Evolutionary conservation across 2,888 invertebrate species (phyloP).

Genomic region (Eilema depressum): DNA sequence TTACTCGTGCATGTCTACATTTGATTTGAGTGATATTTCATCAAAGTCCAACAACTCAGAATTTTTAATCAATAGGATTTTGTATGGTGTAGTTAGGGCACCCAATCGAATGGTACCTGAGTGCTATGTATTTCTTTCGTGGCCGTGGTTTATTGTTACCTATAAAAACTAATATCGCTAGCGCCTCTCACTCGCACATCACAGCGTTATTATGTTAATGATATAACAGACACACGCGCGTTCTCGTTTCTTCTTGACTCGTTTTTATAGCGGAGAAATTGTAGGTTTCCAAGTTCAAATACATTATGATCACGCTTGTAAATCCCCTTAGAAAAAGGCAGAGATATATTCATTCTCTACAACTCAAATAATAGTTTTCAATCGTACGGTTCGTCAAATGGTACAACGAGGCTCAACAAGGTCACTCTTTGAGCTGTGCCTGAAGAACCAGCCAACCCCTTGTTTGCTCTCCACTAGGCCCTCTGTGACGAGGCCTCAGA

Average conservation of each 20-base stretch:
- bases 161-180: slow-evolving; percentile 40
- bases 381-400: too few relatives aligned
- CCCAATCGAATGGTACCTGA: too few relatives aligned
- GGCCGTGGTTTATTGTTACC: background rate
- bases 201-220: slow-evolving; percentile 73
- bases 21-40: background rate
- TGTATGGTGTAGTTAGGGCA: too few relatives aligned
- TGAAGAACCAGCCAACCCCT: too few relatives aligned
- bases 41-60: background rate
- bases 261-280: slow-evolving; percentile 56
- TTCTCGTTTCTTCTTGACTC: slow-evolving; percentile 67
- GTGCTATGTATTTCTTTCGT: background rate
- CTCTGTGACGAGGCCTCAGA: too few relatives aligned
- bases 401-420: too few relatives aligned
- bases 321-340: background rate
- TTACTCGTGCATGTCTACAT: background rate
- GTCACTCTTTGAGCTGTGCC: too few relatives aligned
- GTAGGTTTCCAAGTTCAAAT: slow-evolving; percentile 33
- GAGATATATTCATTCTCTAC: background rate
- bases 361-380: too few relatives aligned
- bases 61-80: background rate
- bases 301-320: background rate
- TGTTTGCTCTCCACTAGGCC: too few relatives aligned
- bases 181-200: slow-evolving; percentile 43
- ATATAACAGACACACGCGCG: slow-evolving; percentile 71